These are phyloP conservation scores for Fissipunctia ypsillon DNA, from an alignment of 2,888 invertebrate species.

Conservation along the genomic window DNA sequence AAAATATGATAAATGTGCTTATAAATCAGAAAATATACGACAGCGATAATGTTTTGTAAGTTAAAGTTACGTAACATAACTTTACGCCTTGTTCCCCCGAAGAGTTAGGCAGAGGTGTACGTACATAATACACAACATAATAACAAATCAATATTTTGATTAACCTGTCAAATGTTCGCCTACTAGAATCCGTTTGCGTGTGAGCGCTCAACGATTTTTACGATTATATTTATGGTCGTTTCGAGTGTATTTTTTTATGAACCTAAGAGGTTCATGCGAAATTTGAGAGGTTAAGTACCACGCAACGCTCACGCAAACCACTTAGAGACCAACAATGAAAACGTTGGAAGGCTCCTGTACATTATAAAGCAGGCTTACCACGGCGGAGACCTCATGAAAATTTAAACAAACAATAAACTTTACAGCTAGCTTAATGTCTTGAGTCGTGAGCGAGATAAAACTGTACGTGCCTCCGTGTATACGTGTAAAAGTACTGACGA, in stretches of 20 bases:
- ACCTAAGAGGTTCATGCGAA: no score
- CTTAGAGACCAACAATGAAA: constrained; percentile 50
- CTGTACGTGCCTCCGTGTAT: constrained; percentile 42
- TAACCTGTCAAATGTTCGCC: no score
- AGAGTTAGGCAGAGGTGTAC: no score
- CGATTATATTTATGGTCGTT: no score
- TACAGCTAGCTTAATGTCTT: constrained; percentile 59
- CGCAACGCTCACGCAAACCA: constrained; percentile 38
- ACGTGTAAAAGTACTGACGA: constrained; percentile 25
- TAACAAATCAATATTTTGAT: constrained; percentile 36
- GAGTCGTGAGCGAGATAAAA: constrained; percentile 59
- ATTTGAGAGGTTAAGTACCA: no score
- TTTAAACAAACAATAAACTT: constrained; percentile 66
- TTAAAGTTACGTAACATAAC: no score
- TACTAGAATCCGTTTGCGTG: no score
- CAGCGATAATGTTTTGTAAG: not conserved
- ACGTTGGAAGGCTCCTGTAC: constrained; percentile 38
- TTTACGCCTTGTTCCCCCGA: no score
- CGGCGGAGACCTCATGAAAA: constrained; percentile 60
- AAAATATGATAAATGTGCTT: no score
- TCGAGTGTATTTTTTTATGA: no score
- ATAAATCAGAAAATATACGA: not conserved
- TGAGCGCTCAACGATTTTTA: no score
- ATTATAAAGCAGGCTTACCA: constrained; percentile 51
- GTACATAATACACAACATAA: no score